Conservation (phyloP, 2,888 invertebrate species). For the Cataglyphis cursor region DNA sequence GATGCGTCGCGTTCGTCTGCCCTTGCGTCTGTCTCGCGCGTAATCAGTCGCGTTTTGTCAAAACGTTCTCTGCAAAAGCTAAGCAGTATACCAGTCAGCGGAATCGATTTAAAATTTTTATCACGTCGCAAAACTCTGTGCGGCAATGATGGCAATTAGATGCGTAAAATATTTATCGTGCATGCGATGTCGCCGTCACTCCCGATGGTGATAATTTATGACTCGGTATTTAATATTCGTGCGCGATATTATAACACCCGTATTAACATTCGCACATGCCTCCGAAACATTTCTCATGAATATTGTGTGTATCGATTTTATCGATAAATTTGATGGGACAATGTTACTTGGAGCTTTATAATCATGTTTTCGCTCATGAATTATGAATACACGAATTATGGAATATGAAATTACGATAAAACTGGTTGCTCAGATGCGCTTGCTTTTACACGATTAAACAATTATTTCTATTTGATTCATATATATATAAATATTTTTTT, state of each 20-base stretch:
- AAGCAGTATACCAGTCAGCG: neutral
- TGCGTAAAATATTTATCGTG: constrained; percentile 35
- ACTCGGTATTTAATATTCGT: constrained; percentile 25
- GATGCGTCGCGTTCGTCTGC: neutral
- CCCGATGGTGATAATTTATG: constrained; percentile 20
- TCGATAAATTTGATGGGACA: neutral
- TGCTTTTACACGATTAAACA: constrained; percentile 12
- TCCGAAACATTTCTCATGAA: constrained; percentile 13
- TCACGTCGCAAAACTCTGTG: neutral
- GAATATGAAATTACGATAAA: neutral
- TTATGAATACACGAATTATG: neutral
- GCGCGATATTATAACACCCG: constrained; percentile 29
- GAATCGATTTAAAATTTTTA: constrained; percentile 42
- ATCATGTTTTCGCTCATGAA: neutral
- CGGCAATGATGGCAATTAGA: neutral
- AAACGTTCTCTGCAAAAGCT: neutral
- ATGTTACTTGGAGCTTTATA: neutral
- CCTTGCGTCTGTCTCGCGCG: neutral
- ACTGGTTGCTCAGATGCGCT: neutral
- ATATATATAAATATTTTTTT: neutral
- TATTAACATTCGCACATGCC: constrained; percentile 12
- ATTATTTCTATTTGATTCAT: constrained; percentile 16
- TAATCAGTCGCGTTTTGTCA: neutral
- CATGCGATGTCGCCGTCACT: constrained; percentile 22
- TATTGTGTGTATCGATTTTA: constrained; percentile 8